Evolutionary conservation across 2,797 vertebrate genomes (phyloP).

Genomic region (Chloroceryle inda): DNA sequence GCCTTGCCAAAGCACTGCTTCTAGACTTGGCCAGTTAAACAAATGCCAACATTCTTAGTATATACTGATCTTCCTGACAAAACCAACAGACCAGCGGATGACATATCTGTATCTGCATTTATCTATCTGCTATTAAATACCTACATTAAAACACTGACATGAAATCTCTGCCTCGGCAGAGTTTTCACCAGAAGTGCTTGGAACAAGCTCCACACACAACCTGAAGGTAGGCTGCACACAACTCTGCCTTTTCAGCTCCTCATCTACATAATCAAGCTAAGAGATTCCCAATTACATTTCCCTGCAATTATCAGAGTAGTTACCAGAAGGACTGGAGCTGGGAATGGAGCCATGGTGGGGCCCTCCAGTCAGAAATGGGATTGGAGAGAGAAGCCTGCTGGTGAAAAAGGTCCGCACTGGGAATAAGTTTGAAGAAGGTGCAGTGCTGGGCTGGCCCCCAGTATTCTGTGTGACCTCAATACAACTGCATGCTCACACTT

Average conservation of each 20-base stretch:
- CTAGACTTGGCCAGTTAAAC: background rate
- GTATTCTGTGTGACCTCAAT: background rate
- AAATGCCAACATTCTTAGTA: background rate
- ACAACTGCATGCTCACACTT: background rate
- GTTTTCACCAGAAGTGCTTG: background rate
- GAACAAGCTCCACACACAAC: background rate
- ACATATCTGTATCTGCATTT: background rate
- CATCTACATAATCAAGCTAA: background rate
- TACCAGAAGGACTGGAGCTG: background rate
- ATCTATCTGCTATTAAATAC: background rate
- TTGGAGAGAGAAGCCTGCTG: rapidly evolving
- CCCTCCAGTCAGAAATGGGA: background rate
- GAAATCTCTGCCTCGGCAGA: background rate
- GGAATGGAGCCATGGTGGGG: background rate
- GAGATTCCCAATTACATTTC: background rate
- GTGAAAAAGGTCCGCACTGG: background rate
- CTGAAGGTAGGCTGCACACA: background rate
- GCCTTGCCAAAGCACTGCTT: background rate
- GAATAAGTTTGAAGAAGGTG: background rate
- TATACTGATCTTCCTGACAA: background rate
- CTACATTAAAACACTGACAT: background rate
- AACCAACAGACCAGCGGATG: background rate
- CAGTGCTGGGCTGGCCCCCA: background rate
- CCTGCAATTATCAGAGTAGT: background rate
- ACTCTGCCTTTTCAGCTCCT: background rate